Evolutionary conservation across 1,140 invertebrate species (phyloP), one percentile per base, ranked within the genome.

Genomic region (Temnothorax longispinosus): DNA sequence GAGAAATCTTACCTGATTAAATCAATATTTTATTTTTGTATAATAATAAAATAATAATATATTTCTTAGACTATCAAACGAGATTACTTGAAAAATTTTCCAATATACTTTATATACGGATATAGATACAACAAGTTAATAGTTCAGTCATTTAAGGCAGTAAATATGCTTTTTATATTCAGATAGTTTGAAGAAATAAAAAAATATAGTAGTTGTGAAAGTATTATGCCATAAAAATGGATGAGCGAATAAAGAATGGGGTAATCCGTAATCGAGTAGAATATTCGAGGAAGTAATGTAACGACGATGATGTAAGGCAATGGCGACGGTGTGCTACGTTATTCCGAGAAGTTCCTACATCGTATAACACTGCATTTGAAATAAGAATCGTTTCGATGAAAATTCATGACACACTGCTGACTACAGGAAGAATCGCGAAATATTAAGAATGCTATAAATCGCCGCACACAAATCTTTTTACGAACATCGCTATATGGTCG

Each of bases 361-460:
- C 72, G 85, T 71, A 71, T 80, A 90, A 88, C 75, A 60, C 21
- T 21, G 21, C 21, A 18, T 60, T 78, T 62, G 65, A 84, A 90
- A 90, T 89, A 87, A 65, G 64, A 75, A 90, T 90, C 82, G 27
- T 71, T 74, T 89, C 84, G 47, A 87, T 77, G 76, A 82, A 89
- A 82, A 74, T 84, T 84, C 41, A 84, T 75, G 80, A 75, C 54
- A 47, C 52, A 60, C n/a, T 75, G 41, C 69, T 60, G 54, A 74
- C 52, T 47, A 18, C 10, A 38, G 76, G 21, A 32, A 71, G 21
- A 6, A 41, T 56, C 67, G 78, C 41, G 41, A 67, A 74, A 74
- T 84, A 74, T 60, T 44, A 74, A 75, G 69, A 60, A 74, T 60
- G 21, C 21, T 13, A 62, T 75, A 75, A 74, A 84, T 84, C 32